Evolutionary conservation across 2,113 vertebrate species (phyloP).

Genomic region (Ramphastos sulfuratus): DNA sequence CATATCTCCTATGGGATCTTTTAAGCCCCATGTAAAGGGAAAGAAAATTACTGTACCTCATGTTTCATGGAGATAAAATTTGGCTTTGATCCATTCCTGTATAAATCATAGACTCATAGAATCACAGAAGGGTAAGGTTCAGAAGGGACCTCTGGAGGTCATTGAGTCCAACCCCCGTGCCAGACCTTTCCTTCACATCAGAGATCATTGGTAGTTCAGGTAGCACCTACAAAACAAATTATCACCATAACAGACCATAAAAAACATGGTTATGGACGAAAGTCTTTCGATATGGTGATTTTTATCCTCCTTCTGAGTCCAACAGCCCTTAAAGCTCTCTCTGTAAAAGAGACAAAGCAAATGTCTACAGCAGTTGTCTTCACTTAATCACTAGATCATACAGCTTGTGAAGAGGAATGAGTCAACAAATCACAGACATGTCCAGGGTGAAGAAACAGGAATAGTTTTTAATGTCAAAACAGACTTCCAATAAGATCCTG

Average conservation of each 20-base stretch:
- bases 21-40: background rate
- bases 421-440: background rate
- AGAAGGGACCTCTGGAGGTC: no score
- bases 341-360: background rate
- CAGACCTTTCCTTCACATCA: background rate
- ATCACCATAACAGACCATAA: background rate
- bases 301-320: background rate
- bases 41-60: background rate
- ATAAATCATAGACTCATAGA: no score
- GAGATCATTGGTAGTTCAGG: background rate
- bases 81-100: background rate
- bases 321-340: background rate
- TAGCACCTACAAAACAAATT: background rate
- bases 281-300: background rate
- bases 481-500: background rate
- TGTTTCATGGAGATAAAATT: background rate
- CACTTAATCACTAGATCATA: background rate
- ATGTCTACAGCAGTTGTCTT: background rate
- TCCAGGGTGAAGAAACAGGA: background rate
- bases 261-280: background rate
- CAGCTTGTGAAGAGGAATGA: background rate
- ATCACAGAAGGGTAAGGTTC: no score
- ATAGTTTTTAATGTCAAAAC: slow-evolving; percentile 1
- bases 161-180: no score
- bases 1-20: background rate